phyloP scores from a whole-genome alignment of 2,797 vertebrate species.

The Oreochromis mossambicus region DNA sequence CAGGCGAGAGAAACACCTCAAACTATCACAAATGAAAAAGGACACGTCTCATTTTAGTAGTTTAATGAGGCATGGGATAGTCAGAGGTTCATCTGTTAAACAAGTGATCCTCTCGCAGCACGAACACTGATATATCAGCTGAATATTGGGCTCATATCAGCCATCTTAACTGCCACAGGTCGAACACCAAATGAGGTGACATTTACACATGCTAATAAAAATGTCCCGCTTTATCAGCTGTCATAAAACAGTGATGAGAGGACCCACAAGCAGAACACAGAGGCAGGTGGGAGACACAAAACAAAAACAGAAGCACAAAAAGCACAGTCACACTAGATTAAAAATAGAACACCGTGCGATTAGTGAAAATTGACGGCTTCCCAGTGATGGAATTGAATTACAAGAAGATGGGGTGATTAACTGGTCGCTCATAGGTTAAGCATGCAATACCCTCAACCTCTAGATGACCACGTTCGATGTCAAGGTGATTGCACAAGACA shows the following conservation, averaged over 20 bases:
- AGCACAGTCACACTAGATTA: background rate
- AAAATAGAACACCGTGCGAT: background rate
- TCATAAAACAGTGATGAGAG: background rate
- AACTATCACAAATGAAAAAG: background rate
- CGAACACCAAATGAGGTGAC: background rate
- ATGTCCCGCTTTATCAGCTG: background rate
- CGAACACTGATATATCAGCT: background rate
- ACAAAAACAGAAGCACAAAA: background rate
- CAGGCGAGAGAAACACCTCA: background rate
- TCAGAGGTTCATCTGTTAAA: background rate
- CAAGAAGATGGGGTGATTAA: background rate
- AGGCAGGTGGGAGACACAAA: background rate
- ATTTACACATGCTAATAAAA: background rate
- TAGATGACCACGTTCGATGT: background rate
- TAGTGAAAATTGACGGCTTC: fast-evolving
- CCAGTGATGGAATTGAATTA: background rate
- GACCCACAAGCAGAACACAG: background rate
- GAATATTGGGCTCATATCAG: background rate
- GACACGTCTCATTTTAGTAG: background rate
- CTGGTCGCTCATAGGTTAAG: background rate
- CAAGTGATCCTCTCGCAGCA: background rate
- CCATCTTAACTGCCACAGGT: background rate
- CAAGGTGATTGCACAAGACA: background rate
- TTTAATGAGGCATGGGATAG: background rate
- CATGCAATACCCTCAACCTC: background rate